phyloP scores from a whole-genome alignment of 2,888 invertebrate species.

The Caenorhabditis uteleia region DNA sequence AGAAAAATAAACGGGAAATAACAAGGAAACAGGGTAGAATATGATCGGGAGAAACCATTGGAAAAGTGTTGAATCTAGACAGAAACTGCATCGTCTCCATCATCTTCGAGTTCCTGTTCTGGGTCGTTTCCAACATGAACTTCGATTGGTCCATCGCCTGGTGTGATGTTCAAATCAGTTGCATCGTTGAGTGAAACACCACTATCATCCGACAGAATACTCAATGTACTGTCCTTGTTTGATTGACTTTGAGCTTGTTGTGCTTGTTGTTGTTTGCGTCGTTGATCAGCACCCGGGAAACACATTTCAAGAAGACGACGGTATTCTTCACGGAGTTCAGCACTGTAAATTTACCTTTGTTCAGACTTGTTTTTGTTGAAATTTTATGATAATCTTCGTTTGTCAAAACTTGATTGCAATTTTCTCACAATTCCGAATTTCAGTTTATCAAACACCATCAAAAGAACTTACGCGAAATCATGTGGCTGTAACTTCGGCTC shows the following conservation, averaged over 20 bases:
- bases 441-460: background rate
- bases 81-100: too few species aligned
- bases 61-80: background rate
- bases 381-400: background rate
- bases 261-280: slow-evolving; percentile 27
- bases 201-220: slow-evolving; percentile 29
- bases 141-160: slow-evolving; percentile 23
- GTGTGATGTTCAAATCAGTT: slow-evolving; percentile 16
- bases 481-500: slow-evolving; percentile 25
- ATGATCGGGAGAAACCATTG: slow-evolving; percentile 11
- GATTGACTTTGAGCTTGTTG: slow-evolving; percentile 17
- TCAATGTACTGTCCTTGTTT: slow-evolving; percentile 23
- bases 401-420: background rate
- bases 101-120: background rate
- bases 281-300: slow-evolving; percentile 38
- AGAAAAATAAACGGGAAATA: slow-evolving; percentile 1
- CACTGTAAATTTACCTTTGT: slow-evolving; percentile 13
- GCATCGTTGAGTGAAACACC: slow-evolving; percentile 26
- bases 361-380: background rate
- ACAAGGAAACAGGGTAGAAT: slow-evolving; percentile 1
- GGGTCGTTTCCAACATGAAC: slow-evolving; percentile 26
- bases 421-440: too few species aligned
- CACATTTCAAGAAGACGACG: slow-evolving; percentile 32
- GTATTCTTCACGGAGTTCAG: slow-evolving; percentile 44
- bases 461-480: slow-evolving; percentile 37